Percentiles rank a stretch among this genome's conserved stretches.
These are phyloP conservation scores for Platysternon megacephalum DNA, from an alignment of 2,113 vertebrate genomes.

Conservation along the genomic window DNA sequence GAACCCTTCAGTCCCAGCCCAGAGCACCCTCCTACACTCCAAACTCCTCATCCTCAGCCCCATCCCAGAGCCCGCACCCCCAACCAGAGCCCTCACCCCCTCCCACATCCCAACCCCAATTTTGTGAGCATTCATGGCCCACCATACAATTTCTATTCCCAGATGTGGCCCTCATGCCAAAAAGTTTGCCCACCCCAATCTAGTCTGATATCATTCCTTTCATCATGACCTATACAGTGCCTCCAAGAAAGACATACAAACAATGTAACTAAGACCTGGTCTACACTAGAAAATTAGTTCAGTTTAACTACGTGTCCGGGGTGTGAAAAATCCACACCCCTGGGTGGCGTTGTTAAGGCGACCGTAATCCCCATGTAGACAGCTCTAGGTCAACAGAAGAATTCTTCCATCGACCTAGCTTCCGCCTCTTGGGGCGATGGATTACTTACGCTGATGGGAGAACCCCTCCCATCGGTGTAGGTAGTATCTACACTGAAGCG, in stretches of 20 bases:
- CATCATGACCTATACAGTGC: background rate
- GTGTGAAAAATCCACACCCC: background rate
- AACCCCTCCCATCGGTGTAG: background rate
- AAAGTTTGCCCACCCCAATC: no score
- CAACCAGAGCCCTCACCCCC: no score
- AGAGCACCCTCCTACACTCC: no score
- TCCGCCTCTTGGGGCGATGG: background rate
- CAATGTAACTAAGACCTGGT: background rate
- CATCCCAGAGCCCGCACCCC: no score
- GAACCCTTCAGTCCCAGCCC: no score
- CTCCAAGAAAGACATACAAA: background rate
- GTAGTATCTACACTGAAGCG: background rate
- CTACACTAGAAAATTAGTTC: background rate
- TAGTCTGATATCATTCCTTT: background rate
- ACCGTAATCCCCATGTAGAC: background rate
- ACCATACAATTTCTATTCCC: no score
- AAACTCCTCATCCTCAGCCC: no score
- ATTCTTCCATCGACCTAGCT: background rate
- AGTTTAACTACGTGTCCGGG: background rate
- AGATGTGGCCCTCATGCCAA: no score
- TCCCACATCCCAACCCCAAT: no score
- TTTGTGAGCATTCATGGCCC: no score
- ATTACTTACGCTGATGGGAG: background rate
- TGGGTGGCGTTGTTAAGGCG: background rate
- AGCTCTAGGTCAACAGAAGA: no score